Evolutionary conservation across 2,113 vertebrate genomes (phyloP).

Genomic region (Thunnus maccoyii): DNA sequence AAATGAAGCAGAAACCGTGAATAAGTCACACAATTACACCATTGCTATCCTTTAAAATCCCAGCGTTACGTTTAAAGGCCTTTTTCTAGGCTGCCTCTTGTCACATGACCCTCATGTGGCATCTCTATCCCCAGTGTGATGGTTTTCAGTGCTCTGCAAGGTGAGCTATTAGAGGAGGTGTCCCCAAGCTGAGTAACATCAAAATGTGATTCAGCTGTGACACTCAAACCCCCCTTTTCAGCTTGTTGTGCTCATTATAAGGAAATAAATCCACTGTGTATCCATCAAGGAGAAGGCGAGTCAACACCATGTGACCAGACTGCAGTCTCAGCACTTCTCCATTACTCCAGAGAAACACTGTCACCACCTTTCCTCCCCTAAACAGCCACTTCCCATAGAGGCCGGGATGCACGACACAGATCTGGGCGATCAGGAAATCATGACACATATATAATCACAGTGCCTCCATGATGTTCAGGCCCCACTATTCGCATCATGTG

Average conservation of each 20-base stretch:
- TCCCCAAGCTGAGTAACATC: not conserved
- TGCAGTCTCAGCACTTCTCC: constrained; percentile 78
- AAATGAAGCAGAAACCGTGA: not conserved
- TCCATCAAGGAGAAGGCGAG: constrained; percentile 46
- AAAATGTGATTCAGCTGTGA: constrained; percentile 15
- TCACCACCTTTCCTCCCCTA: constrained; percentile 1
- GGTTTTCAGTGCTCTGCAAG: not conserved
- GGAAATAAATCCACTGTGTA: constrained; percentile 21
- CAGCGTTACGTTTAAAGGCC: not conserved
- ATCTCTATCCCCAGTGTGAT: constrained; percentile 27
- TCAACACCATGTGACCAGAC: constrained; percentile 68
- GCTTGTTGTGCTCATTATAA: not conserved
- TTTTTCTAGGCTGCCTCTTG: constrained; percentile 18
- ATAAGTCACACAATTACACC: not conserved
- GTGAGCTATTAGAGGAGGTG: constrained; percentile 4
- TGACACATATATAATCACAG: constrained; percentile 21
- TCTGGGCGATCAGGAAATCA: constrained; percentile 33
- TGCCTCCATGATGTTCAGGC: constrained; percentile 1
- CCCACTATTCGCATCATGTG: constrained; percentile 51
- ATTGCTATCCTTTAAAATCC: constrained; percentile 5
- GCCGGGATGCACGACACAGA: not conserved
- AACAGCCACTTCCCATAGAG: not conserved
- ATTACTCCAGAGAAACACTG: constrained; percentile 21
- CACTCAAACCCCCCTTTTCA: not conserved
- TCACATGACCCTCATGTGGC: constrained; percentile 73